Percentiles rank a stretch among this genome's conserved stretches.
These are phyloP conservation scores for Balaenoptera acutorostrata DNA, from an alignment of 2,113 vertebrate genomes.

Conservation along the genomic window DNA sequence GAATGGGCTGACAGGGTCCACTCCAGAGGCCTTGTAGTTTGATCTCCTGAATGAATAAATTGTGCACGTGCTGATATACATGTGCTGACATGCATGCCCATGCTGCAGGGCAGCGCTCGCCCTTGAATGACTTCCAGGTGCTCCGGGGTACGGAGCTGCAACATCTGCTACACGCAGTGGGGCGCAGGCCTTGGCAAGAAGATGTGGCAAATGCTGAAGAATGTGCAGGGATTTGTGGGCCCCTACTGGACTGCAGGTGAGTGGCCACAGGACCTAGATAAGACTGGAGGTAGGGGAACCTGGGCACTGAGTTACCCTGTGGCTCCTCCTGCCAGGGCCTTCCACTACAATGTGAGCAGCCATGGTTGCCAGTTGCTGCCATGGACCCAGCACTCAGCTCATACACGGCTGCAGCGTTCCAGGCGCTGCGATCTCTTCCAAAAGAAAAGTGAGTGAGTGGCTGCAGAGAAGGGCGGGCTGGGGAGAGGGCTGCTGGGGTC, in stretches of 20 bases:
- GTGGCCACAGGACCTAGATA: not conserved
- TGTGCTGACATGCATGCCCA: not conserved
- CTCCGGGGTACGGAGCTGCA: constrained; percentile 88
- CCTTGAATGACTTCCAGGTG: constrained; percentile 94
- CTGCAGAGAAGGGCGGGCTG: not conserved
- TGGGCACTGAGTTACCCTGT: not conserved
- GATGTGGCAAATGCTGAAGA: constrained; percentile 81
- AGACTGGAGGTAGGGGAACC: not conserved
- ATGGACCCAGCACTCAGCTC: constrained; percentile 87
- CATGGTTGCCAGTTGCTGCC: constrained; percentile 88
- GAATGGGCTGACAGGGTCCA: not conserved
- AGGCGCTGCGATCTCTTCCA: constrained; percentile 93
- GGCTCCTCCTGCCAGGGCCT: constrained; percentile 82
- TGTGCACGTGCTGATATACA: not conserved
- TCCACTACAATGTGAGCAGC: constrained; percentile 89
- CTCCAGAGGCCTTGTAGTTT: not conserved
- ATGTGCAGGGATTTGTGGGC: constrained; percentile 87
- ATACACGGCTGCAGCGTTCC: constrained; percentile 86
- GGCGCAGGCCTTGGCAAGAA: constrained; percentile 40
- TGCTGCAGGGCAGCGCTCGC: constrained; percentile 85
- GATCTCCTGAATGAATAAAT: not conserved
- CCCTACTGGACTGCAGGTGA: constrained; percentile 89
- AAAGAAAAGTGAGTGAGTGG: constrained; percentile 89
- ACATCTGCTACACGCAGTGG: constrained; percentile 59
- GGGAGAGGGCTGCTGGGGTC: not conserved